Conservation (phyloP, 1,140 invertebrate species). For the Sarcophaga peregrina region DNA sequence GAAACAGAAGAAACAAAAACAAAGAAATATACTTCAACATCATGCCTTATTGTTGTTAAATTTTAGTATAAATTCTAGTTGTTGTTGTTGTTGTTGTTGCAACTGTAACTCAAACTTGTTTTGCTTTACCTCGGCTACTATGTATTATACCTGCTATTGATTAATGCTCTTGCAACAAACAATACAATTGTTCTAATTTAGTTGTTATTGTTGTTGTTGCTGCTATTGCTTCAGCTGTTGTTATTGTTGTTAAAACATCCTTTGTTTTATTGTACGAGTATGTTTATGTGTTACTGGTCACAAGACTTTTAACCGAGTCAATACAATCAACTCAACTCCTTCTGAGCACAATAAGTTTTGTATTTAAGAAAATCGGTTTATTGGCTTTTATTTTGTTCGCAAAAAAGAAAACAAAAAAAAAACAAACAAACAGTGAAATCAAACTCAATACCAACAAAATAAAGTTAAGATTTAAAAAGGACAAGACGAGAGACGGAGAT, state of each 20-base stretch:
- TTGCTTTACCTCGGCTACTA: neutral
- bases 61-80: conserved; percentile 23
- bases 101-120: neutral
- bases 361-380: conserved; percentile 19
- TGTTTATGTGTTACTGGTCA: neutral
- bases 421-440: neutral
- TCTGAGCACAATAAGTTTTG: neutral
- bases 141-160: neutral
- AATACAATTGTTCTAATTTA: conserved; percentile 20
- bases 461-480: too few relatives aligned
- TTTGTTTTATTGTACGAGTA: too few relatives aligned
- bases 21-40: neutral
- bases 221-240: neutral
- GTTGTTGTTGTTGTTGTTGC: neutral
- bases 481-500: too few relatives aligned
- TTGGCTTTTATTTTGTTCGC: conserved; percentile 4
- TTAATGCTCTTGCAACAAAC: neutral
- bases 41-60: conserved; percentile 24
- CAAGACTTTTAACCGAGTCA: neutral
- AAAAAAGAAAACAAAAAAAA: neutral
- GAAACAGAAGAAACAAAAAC: neutral
- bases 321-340: neutral
- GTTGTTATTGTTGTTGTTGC: neutral
- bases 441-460: neutral
- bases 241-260: too few relatives aligned